These are phyloP conservation scores for Agrochola macilenta DNA, from an alignment of 2,888 invertebrate species.

Conservation along the genomic window DNA sequence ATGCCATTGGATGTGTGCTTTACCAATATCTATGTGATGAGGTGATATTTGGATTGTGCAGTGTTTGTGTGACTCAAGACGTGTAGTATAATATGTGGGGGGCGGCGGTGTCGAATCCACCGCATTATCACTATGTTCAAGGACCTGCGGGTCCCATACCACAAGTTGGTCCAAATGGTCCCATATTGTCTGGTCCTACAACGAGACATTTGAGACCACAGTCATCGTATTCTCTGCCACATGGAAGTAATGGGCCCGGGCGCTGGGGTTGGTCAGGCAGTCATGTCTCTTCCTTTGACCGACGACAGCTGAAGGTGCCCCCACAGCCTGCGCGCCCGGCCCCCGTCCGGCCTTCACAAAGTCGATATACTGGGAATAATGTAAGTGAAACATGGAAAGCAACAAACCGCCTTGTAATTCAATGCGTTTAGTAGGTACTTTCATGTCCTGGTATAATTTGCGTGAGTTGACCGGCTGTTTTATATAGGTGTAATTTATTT, in stretches of 20 bases:
- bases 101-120: slow-evolving; percentile 86
- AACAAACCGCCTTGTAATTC: slow-evolving; percentile 53
- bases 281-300: slow-evolving; percentile 88
- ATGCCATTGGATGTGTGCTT: slow-evolving; percentile 81
- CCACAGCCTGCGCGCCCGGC: slow-evolving; percentile 86
- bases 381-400: slow-evolving; percentile 73
- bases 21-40: slow-evolving; percentile 80
- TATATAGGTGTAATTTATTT: slow-evolving; percentile 78
- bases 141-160: slow-evolving; percentile 79
- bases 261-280: slow-evolving; percentile 90
- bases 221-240: slow-evolving; percentile 89
- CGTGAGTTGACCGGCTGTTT: slow-evolving; percentile 74
- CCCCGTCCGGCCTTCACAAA: slow-evolving; percentile 82
- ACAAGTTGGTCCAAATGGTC: slow-evolving; percentile 83
- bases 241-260: slow-evolving; percentile 89
- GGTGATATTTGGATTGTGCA: slow-evolving; percentile 79
- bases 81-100: slow-evolving; percentile 86
- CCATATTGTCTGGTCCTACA: slow-evolving; percentile 82
- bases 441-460: slow-evolving; percentile 77
- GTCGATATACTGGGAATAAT: slow-evolving; percentile 81
- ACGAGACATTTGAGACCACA: slow-evolving; percentile 85
- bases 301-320: slow-evolving; percentile 86
- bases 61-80: slow-evolving; percentile 77
- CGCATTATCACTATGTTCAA: slow-evolving; percentile 87
- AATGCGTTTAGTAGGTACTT: slow-evolving; percentile 65